Base-by-base conservation (phyloP, 2,797 vertebrate species). In the Trachurus trachurus region DNA sequence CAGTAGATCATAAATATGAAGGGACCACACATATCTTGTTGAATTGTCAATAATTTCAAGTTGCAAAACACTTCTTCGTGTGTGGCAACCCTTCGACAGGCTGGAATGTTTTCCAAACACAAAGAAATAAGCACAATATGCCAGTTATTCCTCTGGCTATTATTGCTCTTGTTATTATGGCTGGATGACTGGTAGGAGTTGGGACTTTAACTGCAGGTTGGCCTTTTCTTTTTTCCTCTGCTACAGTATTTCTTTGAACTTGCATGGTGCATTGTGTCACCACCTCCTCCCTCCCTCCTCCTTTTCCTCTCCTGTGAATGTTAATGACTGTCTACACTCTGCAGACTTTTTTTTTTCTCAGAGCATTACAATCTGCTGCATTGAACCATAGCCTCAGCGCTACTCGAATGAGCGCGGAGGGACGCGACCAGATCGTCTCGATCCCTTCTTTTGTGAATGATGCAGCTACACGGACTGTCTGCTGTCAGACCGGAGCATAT, bases 271-370 rank as follows among this genome's bases (percentile, higher is more conserved):
- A 92, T 88, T 88, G 86, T 93, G 87, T 88, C 87, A 82, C 83
- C 84, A 83, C 77, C 83, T 42, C 77, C 78, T 80, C 81, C 77
- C 40, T 13, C 31, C 53, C 49, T 84, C 72, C 72, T 84, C 76
- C 42, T 84, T 59, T 79, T 85, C 84, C 81, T 90, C 89, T 86
- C 85, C 68, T 78, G 88, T 92, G 92, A 93, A 92, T 93, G 81
- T 92, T 92, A 93, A 94, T 93, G 89, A 90, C 78, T 81, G 89
- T 85, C 86, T 89, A 75, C 89, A 86, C 78, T 87, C 85, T 87
- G 89, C 88, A 92, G 88, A 85, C 84, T 88, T 86, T 85, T 75
- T 85, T 26, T 26, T 26, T 26, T 26, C 80, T 91, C 77, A 29
- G 59, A 87, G 87, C 78, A 66, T 89, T 83, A 78, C 80, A 80